phyloP scores from a whole-genome alignment of 2,113 vertebrate species.

The Podocnemis expansa region DNA sequence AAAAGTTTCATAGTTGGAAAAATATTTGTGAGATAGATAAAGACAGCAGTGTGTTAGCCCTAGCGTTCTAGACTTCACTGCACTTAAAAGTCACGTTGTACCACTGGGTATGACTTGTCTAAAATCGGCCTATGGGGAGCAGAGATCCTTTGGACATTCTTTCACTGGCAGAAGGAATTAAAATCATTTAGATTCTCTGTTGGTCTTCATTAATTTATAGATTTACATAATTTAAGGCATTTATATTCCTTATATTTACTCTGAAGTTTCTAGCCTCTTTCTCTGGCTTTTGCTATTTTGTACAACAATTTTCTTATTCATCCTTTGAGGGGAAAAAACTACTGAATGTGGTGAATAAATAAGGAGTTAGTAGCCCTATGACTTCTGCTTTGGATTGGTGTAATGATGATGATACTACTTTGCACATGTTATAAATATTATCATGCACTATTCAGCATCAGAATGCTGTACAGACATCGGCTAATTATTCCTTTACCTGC shows the following conservation, averaged over 20 bases:
- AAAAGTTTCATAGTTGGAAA: not conserved
- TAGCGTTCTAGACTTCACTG: not conserved
- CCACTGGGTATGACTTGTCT: not conserved
- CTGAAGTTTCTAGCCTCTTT: not conserved
- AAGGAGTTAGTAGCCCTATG: not conserved
- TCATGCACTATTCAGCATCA: not conserved
- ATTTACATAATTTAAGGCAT: not conserved
- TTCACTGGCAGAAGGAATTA: not conserved
- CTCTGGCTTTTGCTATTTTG: not conserved
- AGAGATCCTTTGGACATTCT: not conserved
- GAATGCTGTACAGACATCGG: not conserved
- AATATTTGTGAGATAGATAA: not conserved
- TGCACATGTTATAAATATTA: not conserved
- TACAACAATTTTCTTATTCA: not conserved
- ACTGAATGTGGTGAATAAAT: not conserved
- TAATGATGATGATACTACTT: not conserved
- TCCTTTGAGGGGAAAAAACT: not conserved
- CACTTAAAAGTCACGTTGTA: not conserved
- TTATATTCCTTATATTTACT: not conserved
- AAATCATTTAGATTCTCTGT: not conserved
- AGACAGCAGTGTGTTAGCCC: not conserved
- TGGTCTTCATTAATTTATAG: not conserved
- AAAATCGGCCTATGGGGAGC: not conserved
- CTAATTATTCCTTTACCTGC: not conserved
- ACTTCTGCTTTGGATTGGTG: not conserved